A percentile compares a stretch with the other conserved stretches of the same genome.
phyloP scores from a whole-genome alignment of 2,888 invertebrate species.

The Napeogenes inachia region DNA sequence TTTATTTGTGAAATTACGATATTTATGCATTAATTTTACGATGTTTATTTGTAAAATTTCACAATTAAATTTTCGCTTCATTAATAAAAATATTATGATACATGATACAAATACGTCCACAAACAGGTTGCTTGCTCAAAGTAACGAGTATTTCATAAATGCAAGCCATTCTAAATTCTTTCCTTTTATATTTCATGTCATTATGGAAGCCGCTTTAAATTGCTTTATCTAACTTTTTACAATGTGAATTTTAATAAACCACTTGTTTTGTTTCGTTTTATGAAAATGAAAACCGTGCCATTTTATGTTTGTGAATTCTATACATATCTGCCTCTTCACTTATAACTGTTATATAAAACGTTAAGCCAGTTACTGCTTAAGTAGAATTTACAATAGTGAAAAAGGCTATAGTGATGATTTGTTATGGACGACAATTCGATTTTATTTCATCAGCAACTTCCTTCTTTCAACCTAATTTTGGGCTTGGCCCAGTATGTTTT shows the following conservation, averaged over 20 bases:
- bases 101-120: too few species aligned
- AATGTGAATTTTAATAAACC: slow-evolving; percentile 57
- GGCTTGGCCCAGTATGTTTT: too few species aligned
- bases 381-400: too few species aligned
- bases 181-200: slow-evolving; percentile 57
- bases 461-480: too few species aligned
- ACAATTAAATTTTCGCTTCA: too few species aligned
- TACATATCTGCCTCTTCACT: slow-evolving; percentile 13
- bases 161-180: slow-evolving; percentile 57
- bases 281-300: slow-evolving; percentile 46
- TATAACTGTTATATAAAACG: slow-evolving; percentile 12
- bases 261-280: slow-evolving; percentile 56
- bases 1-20: too few species aligned
- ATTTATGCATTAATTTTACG: neutral
- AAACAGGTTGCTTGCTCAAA: slow-evolving; percentile 22
- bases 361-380: too few species aligned
- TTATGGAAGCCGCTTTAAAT: slow-evolving; percentile 55
- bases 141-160: slow-evolving; percentile 50
- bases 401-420: too few species aligned
- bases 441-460: too few species aligned
- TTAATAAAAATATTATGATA: too few species aligned
- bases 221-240: slow-evolving; percentile 64
- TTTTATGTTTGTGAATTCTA: slow-evolving; percentile 39
- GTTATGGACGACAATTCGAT: too few species aligned
- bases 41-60: neutral